Evolutionary conservation across 2,888 invertebrate genomes (phyloP), one percentile per base, ranked within the genome.

Genomic region (Nemapogon koenigi): DNA sequence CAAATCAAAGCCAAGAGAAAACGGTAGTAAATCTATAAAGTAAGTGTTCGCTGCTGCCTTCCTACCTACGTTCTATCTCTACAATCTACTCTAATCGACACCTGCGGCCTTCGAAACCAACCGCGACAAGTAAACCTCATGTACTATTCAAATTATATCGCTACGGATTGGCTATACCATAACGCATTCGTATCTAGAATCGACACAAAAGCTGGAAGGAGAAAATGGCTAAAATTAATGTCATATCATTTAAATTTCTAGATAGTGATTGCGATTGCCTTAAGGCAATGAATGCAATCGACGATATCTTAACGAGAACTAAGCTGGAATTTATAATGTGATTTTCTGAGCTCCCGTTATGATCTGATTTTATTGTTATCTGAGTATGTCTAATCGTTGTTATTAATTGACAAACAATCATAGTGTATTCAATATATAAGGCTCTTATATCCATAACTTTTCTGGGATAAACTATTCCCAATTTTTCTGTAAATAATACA

Each of bases 61-160:
- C n/a, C n/a, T n/a, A n/a, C n/a, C n/a, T n/a, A n/a, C n/a, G n/a
- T n/a, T n/a, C 11, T 42, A 40, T 40, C 40, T n/a, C 15, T 4
- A 19, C 28, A 29, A 37, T 40, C 35, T 35, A 15, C 42, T 61
- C 57, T 62, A 64, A 71, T 71, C 70, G 65, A 48, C 71, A 73
- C 73, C 73, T 68, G 69, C 59, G 70, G 64, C 67, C 57, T 55
- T 60, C 52, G 53, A 51, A 47, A 49, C 51, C 28, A 16, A 18
- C 54, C 46, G 53, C 59, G 64, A 72, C 70, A 65, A 55, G 58
- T 51, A 49, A 49, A 52, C 51, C 56, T 55, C 64, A 52, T 70
- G 70, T 69, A 59, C 59, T 60, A 69, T 70, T 71, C 68, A 71
- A 72, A 72, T 72, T 54, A 50, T 17, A 27, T 37, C 28, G 37